Conservation (phyloP, 2,797 vertebrate species). For the Geotrypetes seraphini region DNA sequence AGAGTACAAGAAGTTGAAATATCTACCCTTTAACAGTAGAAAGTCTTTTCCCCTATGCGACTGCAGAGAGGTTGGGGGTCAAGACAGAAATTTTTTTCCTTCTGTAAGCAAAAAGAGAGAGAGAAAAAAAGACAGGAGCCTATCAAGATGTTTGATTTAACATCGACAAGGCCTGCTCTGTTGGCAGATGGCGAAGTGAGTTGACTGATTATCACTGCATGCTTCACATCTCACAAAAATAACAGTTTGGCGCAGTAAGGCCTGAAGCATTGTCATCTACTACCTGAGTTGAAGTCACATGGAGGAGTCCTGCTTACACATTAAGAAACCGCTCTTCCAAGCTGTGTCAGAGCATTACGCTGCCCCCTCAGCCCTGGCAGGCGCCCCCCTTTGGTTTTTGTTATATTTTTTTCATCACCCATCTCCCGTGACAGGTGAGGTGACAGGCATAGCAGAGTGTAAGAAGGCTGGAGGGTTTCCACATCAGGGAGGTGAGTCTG, state of each 20-base stretch:
- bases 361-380: background rate
- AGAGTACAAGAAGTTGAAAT: no score
- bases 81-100: no score
- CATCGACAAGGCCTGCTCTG: slow-evolving; percentile 8
- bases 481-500: slow-evolving; percentile 19
- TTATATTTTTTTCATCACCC: slow-evolving; percentile 26
- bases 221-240: slow-evolving; percentile 32
- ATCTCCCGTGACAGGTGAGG: slow-evolving; percentile 39
- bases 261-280: slow-evolving; percentile 25
- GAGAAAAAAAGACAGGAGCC: background rate
- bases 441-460: slow-evolving; percentile 11
- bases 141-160: slow-evolving; percentile 4
- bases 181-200: slow-evolving; percentile 37
- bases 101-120: no score
- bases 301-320: background rate
- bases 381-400: slow-evolving; percentile 2
- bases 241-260: slow-evolving; percentile 12
- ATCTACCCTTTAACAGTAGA: no score
- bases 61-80: no score
- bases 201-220: slow-evolving; percentile 31
- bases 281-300: slow-evolving; percentile 1
- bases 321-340: slow-evolving; percentile 16
- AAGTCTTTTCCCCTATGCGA: no score
- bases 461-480: slow-evolving; percentile 30
- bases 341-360: background rate